Evolutionary conservation across 2,888 invertebrate species (phyloP).

Genomic region (Tinea trinotella): DNA sequence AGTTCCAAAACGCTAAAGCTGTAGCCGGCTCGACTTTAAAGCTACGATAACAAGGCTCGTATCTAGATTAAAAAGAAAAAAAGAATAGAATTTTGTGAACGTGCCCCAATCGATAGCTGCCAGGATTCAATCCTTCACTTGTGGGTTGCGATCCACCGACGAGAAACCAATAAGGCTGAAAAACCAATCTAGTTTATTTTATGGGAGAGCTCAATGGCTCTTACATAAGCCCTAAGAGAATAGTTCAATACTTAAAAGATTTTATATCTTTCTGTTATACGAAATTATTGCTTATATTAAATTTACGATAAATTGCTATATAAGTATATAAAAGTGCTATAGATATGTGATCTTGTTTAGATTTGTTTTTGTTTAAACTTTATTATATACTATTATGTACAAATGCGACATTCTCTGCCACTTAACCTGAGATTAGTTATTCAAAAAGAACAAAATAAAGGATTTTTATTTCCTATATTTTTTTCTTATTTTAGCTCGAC

Average conservation of each 20-base stretch:
- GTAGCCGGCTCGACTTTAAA: constrained; percentile 38
- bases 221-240: neutral
- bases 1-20: neutral
- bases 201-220: constrained; percentile 12
- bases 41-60: constrained; percentile 40
- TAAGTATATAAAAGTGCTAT: too few species aligned
- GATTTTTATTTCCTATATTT: too few species aligned
- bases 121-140: constrained; percentile 11
- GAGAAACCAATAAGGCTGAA: neutral
- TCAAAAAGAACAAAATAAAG: too few species aligned
- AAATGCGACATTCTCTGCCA: too few species aligned
- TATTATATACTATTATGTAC: too few species aligned
- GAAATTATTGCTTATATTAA: too few species aligned
- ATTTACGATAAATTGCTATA: too few species aligned
- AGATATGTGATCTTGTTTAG: too few species aligned
- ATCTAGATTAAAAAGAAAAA: neutral
- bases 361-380: too few species aligned
- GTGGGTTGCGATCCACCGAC: constrained; percentile 5
- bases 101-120: constrained; percentile 1
- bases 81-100: neutral
- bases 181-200: constrained; percentile 17
- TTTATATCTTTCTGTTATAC: too few species aligned
- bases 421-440: too few species aligned
- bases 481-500: too few species aligned
- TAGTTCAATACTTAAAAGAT: neutral